Conservation (phyloP, 2,888 invertebrate genomes). For the Drosophila leonis region DNA sequence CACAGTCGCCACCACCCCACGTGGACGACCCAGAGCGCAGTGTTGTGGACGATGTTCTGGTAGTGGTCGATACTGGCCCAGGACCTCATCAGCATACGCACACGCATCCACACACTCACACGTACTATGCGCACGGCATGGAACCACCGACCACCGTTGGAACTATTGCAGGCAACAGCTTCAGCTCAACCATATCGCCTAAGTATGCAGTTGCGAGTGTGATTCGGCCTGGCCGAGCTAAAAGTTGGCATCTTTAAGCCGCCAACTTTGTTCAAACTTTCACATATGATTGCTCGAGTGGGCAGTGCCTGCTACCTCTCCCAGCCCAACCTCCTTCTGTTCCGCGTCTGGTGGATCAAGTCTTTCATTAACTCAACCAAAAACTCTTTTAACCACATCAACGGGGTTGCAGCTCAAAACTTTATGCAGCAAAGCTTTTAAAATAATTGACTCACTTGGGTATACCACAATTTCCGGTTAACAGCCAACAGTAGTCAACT, state of each 20-base stretch:
- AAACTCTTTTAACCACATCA: conserved; percentile 62
- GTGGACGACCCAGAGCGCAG: conserved; percentile 64
- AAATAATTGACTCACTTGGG: conserved; percentile 83
- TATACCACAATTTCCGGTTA: conserved; percentile 79
- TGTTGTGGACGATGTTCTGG: conserved; percentile 81
- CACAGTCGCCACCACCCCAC: conserved; percentile 15
- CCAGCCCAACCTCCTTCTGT: not conserved
- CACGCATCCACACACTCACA: conserved; percentile 65
- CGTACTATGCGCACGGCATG: conserved; percentile 68
- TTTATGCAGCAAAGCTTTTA: conserved; percentile 81
- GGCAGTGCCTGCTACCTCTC: not conserved
- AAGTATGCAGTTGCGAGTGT: conserved; percentile 56
- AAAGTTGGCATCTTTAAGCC: conserved; percentile 50
- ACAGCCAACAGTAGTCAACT: conserved; percentile 72
- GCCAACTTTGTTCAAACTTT: conserved; percentile 56
- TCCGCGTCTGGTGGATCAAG: conserved; percentile 12
- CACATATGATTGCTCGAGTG: conserved; percentile 35
- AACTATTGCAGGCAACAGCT: conserved; percentile 62
- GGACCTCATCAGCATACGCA: conserved; percentile 60
- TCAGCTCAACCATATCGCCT: conserved; percentile 42
- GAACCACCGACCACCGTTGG: conserved; percentile 55
- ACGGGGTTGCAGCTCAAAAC: conserved; percentile 52
- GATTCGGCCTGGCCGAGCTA: conserved; percentile 55
- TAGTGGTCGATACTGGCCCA: conserved; percentile 75
- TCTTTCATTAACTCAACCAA: conserved; percentile 67